Conservation (phyloP, 2,113 vertebrate species). For the Casuarius casuarius region DNA sequence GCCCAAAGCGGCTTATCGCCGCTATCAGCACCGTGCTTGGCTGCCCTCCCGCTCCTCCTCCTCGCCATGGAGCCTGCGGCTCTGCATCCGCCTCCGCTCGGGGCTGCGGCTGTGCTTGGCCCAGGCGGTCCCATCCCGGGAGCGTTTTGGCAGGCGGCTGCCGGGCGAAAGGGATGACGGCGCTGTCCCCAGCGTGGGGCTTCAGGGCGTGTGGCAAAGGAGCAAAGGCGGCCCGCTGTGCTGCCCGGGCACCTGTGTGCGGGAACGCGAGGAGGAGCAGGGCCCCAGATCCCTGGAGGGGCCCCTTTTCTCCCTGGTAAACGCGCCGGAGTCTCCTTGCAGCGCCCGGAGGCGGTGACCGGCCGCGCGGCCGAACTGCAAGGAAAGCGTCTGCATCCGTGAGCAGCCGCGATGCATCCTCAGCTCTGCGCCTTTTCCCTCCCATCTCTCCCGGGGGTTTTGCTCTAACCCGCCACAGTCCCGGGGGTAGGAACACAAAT, state of each 20-base stretch:
- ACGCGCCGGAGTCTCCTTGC: rapidly evolving
- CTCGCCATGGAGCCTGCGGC: too few relatives aligned
- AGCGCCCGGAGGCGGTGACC: not conserved
- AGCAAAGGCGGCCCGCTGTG: not conserved
- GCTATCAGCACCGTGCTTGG: not conserved
- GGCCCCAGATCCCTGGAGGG: not conserved
- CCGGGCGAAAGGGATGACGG: too few relatives aligned
- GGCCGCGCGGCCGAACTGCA: not conserved
- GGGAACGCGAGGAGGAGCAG: not conserved
- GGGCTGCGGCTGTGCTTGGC: not conserved
- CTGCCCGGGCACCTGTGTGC: not conserved
- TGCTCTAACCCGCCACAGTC: not conserved
- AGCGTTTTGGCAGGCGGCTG: too few relatives aligned
- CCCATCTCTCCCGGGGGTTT: not conserved
- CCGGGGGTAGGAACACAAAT: not conserved
- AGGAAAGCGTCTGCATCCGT: rapidly evolving
- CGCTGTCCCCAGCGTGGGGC: too few relatives aligned
- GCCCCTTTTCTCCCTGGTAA: too few relatives aligned
- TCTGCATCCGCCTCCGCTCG: too few relatives aligned
- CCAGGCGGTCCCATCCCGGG: not conserved
- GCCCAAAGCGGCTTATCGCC: not conserved
- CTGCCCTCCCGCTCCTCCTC: not conserved
- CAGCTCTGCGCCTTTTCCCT: not conserved
- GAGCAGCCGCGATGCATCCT: rapidly evolving
- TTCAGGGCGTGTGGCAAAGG: too few relatives aligned